Conservation (phyloP, 2,797 vertebrate species). For the Sarcoramphus papa region DNA sequence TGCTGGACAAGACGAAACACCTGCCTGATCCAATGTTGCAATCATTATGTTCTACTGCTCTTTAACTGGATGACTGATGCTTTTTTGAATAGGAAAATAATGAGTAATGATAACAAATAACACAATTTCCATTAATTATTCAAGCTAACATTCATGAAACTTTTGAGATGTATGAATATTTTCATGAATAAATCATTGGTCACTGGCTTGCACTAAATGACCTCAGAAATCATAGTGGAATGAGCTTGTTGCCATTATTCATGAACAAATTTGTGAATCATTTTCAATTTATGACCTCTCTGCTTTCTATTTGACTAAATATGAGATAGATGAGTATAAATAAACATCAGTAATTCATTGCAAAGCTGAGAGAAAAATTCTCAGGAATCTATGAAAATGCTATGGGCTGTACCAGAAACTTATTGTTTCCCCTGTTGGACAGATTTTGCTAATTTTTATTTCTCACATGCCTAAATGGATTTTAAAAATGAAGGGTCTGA, state of each 20-base stretch:
- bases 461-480: neutral
- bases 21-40: neutral
- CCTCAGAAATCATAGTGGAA: neutral
- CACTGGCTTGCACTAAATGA: neutral
- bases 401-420: neutral
- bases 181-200: slow-evolving; percentile 50
- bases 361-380: neutral
- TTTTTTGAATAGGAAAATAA: slow-evolving; percentile 3
- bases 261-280: neutral
- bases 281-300: neutral
- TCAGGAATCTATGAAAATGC: neutral
- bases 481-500: neutral
- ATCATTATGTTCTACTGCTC: neutral
- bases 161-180: neutral
- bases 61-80: neutral
- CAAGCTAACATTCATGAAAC: neutral
- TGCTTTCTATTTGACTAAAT: neutral
- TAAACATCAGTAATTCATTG: neutral
- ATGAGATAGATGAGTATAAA: neutral
- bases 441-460: neutral
- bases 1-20: neutral
- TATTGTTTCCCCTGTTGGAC: neutral
- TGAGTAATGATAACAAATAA: neutral
- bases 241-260: neutral
- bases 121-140: slow-evolving; percentile 1